A percentile compares a stretch with the other conserved stretches of the same genome.
Conservation (phyloP, 2,797 vertebrate genomes). For the Pseudocheirus occidentalis region DNA sequence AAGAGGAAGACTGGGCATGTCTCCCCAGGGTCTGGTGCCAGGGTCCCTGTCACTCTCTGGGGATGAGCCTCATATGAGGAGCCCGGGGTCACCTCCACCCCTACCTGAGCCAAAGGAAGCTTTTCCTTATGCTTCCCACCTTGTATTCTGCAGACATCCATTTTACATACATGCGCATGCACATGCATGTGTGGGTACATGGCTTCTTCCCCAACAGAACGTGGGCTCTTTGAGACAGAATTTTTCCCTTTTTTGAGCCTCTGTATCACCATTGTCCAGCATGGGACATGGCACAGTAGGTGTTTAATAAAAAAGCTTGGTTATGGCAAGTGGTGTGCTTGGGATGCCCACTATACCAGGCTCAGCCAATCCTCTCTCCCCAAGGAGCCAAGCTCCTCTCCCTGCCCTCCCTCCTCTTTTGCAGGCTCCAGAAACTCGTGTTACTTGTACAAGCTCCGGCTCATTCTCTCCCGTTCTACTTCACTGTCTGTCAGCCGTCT, state of each 20-base stretch:
- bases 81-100: rapidly evolving
- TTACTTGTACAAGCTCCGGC: background rate
- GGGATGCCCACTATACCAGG: background rate
- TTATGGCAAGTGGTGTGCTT: background rate
- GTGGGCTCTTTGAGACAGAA: background rate
- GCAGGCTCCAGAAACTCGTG: background rate
- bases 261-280: background rate
- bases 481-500: background rate
- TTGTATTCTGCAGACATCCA: background rate
- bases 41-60: background rate
- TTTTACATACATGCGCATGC: no score
- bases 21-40: background rate
- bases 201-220: background rate
- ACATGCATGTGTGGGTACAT: no score
- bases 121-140: background rate
- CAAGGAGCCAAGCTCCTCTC: background rate
- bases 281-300: background rate
- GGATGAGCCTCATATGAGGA: background rate
- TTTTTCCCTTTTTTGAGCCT: background rate
- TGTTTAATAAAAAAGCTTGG: background rate
- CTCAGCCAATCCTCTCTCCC: background rate
- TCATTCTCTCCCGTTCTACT: background rate
- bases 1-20: background rate
- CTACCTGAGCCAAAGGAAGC: background rate
- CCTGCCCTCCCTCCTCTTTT: background rate